Percentiles rank a stretch among this genome's conserved stretches.
These are phyloP conservation scores for Sternarchorhynchus goeldii DNA, from an alignment of 2,797 vertebrate species.

Conservation along the genomic window DNA sequence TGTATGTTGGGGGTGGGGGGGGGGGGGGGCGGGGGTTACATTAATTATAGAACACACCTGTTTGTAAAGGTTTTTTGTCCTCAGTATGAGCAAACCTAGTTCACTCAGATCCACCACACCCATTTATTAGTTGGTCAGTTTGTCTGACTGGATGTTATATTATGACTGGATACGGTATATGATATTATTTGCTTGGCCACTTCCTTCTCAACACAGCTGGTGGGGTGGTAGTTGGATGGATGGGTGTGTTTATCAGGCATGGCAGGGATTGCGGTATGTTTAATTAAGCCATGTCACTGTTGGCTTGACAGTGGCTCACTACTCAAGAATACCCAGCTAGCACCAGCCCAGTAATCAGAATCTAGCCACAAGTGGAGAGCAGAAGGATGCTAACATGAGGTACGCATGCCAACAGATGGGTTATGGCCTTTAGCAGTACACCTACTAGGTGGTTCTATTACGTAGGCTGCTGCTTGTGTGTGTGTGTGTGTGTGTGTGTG, in stretches of 20 bases:
- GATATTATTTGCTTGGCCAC: no score
- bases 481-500: neutral
- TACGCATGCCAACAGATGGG: neutral
- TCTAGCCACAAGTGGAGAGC: neutral
- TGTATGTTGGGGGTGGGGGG: no score
- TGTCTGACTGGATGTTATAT: no score
- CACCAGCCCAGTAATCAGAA: neutral
- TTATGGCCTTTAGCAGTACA: neutral
- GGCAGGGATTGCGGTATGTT: neutral
- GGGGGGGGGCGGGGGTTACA: no score
- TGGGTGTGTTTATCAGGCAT: neutral
- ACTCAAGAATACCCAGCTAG: neutral
- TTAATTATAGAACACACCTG: no score
- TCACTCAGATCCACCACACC: no score
- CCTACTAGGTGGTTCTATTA: neutral
- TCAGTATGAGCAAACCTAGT: no score
- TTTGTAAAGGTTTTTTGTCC: no score
- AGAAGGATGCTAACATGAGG: neutral
- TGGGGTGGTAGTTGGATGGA: no score
- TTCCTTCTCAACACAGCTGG: no score
- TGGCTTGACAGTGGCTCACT: neutral
- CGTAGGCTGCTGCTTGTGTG: neutral
- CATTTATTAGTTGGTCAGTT: no score
- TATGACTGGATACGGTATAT: no score
- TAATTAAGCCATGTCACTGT: neutral